Conservation (phyloP, 1,140 invertebrate species). For the Gyrodactylus salaris region DNA sequence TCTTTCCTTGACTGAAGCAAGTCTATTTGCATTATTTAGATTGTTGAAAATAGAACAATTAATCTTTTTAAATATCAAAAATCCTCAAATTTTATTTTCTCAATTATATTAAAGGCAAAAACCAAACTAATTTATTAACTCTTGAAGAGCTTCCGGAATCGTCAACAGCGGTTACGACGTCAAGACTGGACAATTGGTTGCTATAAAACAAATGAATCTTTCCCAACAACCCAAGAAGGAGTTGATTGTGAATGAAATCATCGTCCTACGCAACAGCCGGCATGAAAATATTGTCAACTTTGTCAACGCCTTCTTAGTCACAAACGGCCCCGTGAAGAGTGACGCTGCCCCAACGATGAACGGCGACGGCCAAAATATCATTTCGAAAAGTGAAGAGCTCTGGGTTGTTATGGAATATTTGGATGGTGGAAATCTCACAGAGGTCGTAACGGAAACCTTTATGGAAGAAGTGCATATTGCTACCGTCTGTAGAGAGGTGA, state of each 20-base stretch:
- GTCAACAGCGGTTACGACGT: conserved; percentile 22
- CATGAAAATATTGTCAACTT: conserved; percentile 21
- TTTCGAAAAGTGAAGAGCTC: conserved; percentile 25
- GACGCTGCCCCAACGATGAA: neutral
- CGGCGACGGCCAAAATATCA: neutral
- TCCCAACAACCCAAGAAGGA: conserved; percentile 95
- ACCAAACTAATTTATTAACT: neutral
- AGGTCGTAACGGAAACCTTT: conserved; percentile 96
- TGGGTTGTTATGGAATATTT: conserved; percentile 31
- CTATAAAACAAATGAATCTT: conserved; percentile 97
- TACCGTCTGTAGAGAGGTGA: conserved; percentile 51
- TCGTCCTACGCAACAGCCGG: conserved; percentile 13
- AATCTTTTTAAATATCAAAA: too few relatives aligned
- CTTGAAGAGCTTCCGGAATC: conserved; percentile 15
- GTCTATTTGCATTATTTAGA: too few relatives aligned
- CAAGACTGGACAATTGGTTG: conserved; percentile 27
- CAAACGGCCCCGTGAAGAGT: conserved; percentile 12
- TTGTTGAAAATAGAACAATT: too few relatives aligned
- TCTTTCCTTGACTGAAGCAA: too few relatives aligned
- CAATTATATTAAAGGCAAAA: too few relatives aligned
- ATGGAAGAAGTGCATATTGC: conserved; percentile 99
- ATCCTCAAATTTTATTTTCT: too few relatives aligned
- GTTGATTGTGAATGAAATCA: conserved; percentile 70
- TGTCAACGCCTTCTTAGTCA: conserved; percentile 12
- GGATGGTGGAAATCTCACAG: conserved; percentile 76